These are phyloP conservation scores for Melanotaenia maccullochi DNA, from an alignment of 2,797 vertebrate species.

Conservation along the genomic window DNA sequence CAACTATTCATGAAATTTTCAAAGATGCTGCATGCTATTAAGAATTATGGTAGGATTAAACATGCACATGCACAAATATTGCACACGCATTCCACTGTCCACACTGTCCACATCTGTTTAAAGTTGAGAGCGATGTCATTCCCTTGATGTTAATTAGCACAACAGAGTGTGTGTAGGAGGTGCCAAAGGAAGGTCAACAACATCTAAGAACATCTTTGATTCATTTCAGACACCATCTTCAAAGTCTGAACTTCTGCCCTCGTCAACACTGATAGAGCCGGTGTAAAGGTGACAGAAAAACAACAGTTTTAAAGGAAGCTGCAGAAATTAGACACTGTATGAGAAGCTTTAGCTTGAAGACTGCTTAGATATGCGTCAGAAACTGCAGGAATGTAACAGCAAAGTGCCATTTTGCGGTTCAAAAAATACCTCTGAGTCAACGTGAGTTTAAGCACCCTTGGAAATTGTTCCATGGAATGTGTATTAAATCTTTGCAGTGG, in stretches of 20 bases:
- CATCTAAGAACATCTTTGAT: constrained; percentile 33
- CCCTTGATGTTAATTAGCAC: constrained; percentile 57
- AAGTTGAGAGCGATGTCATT: constrained; percentile 5
- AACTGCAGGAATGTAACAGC: constrained; percentile 26
- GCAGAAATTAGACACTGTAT: constrained; percentile 3
- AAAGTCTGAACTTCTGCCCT: constrained; percentile 9
- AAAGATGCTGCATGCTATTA: constrained; percentile 39
- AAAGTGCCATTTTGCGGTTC: constrained; percentile 29
- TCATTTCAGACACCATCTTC: constrained; percentile 20
- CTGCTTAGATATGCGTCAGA: constrained; percentile 43
- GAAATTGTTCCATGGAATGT: constrained; percentile 32
- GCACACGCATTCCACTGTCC: not conserved
- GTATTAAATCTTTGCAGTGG: not conserved
- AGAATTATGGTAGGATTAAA: constrained; percentile 16
- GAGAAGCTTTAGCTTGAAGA: constrained; percentile 22
- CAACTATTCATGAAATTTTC: not conserved
- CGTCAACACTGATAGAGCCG: not conserved
- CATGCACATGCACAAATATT: not conserved
- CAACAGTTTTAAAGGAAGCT: not conserved
- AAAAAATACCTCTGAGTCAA: constrained; percentile 50
- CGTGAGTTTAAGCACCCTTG: constrained; percentile 44
- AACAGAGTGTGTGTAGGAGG: constrained; percentile 35
- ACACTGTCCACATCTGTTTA: constrained; percentile 19
- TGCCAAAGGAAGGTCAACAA: constrained; percentile 41
- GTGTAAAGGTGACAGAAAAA: constrained; percentile 13